Percentiles rank a stretch among this genome's conserved stretches.
Evolutionary conservation across 2,797 vertebrate genomes (phyloP).

Genomic region (Pampus argenteus): DNA sequence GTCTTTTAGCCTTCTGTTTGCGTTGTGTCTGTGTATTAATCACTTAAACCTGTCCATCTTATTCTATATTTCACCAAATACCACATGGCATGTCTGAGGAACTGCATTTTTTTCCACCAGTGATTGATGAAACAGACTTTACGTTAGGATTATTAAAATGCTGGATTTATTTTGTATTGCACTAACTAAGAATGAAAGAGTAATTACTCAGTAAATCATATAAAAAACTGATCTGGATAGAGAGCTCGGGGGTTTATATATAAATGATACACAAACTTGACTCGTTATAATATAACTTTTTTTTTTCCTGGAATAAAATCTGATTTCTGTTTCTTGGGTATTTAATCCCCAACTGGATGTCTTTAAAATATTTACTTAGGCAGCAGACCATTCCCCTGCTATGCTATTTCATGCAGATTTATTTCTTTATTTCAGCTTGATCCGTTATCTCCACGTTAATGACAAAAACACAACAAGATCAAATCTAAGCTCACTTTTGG

Average conservation of each 20-base stretch:
- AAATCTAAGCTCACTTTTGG: slow-evolving; percentile 52
- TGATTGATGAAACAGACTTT: neutral
- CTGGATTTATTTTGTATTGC: neutral
- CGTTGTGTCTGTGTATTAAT: neutral
- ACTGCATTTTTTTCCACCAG: neutral
- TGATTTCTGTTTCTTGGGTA: neutral
- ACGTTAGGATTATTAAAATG: neutral
- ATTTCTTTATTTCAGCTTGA: slow-evolving; percentile 65
- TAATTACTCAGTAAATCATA: neutral
- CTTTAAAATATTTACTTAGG: slow-evolving; percentile 33
- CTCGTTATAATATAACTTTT: neutral
- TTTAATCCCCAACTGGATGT: neutral
- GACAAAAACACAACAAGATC: slow-evolving; percentile 76
- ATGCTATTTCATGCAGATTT: slow-evolving; percentile 44
- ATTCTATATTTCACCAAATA: neutral
- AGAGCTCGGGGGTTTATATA: neutral
- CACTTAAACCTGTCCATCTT: neutral
- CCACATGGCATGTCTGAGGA: neutral
- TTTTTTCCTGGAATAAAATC: neutral
- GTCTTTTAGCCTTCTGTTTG: slow-evolving; percentile 1
- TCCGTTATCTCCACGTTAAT: slow-evolving; percentile 69
- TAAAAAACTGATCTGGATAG: neutral
- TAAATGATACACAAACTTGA: neutral
- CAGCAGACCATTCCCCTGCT: slow-evolving; percentile 23
- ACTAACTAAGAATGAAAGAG: neutral